Conservation (phyloP, 2,888 invertebrate genomes). For the Idaea aversata region DNA sequence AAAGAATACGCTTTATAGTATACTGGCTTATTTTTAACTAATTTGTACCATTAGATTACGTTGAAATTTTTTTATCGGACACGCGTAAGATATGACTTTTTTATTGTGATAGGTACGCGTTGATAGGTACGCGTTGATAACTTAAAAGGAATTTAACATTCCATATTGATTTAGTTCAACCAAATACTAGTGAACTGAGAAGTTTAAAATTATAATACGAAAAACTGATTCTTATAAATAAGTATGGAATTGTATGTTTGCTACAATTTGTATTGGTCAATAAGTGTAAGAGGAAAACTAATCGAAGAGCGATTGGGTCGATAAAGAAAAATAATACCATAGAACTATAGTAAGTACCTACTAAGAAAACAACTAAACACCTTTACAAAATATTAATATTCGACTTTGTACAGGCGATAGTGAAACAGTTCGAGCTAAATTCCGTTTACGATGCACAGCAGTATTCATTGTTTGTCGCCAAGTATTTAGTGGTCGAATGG, state of each 20-base stretch:
- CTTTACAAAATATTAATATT: too few relatives aligned
- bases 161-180: not conserved
- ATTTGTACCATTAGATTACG: not conserved
- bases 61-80: not conserved
- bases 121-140: not conserved
- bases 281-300: too few relatives aligned
- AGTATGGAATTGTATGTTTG: too few relatives aligned
- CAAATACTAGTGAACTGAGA: not conserved
- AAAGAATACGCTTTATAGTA: not conserved
- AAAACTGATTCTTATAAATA: too few relatives aligned
- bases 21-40: not conserved
- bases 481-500: slow-evolving; percentile 9
- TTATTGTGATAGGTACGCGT: not conserved
- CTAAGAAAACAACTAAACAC: too few relatives aligned
- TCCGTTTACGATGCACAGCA: not conserved
- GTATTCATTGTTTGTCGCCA: not conserved
- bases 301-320: too few relatives aligned
- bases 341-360: too few relatives aligned
- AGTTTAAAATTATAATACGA: too few relatives aligned
- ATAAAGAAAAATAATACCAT: too few relatives aligned
- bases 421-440: too few relatives aligned
- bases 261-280: too few relatives aligned
- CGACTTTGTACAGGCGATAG: too few relatives aligned
- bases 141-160: not conserved
- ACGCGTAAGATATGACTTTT: not conserved